phyloP scores from a whole-genome alignment of 2,797 vertebrate species.

The Peromyscus nudipes region DNA sequence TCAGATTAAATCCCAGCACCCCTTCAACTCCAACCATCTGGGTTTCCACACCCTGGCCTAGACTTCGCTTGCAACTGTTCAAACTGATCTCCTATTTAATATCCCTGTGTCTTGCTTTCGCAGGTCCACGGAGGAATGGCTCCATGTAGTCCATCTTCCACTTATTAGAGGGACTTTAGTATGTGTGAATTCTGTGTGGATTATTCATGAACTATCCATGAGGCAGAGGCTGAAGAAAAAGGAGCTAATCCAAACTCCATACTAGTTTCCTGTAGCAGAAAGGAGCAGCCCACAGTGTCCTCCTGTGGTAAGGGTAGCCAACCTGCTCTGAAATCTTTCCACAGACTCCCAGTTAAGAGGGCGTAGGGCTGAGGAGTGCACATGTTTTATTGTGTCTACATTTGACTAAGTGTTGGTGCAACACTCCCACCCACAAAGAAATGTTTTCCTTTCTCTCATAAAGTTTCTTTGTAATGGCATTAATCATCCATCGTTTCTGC shows the following conservation, averaged over 20 bases:
- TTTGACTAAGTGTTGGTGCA: conserved; percentile 72
- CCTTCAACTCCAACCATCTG: neutral
- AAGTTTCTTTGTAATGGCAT: conserved; percentile 66
- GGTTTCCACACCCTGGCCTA: neutral
- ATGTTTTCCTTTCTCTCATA: conserved; percentile 70
- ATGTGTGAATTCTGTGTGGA: neutral
- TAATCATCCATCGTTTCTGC: conserved; percentile 69
- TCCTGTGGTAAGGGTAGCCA: rapidly evolving
- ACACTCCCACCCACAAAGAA: conserved; percentile 62
- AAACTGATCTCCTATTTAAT: neutral
- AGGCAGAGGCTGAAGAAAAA: neutral
- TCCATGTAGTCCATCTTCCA: neutral
- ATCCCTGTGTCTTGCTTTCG: neutral
- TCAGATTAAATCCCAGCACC: neutral
- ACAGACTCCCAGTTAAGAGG: neutral
- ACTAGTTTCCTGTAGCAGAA: neutral
- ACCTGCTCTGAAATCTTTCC: neutral
- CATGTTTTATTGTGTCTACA: conserved; percentile 53
- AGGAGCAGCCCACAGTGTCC: rapidly evolving
- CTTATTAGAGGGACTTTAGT: neutral
- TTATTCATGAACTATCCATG: no score
- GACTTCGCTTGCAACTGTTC: neutral
- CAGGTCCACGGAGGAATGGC: neutral
- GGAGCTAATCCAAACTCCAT: neutral
- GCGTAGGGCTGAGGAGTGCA: rapidly evolving